phyloP scores from a whole-genome alignment of 1,140 invertebrate species.

The Aphaenogaster rudis region DNA sequence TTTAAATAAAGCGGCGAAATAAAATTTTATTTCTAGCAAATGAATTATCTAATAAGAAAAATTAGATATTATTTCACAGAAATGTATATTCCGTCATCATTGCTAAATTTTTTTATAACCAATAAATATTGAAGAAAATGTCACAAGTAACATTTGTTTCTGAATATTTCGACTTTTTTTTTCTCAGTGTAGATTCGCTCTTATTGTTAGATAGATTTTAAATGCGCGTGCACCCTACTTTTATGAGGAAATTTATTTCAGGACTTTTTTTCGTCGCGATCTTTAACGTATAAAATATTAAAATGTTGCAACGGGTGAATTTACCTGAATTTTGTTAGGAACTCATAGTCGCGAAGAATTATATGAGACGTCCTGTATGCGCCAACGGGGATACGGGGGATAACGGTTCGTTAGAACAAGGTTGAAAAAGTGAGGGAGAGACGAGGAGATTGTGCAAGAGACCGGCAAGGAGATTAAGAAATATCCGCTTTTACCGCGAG shows the following conservation, averaged over 20 bases:
- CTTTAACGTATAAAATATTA: not conserved
- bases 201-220: no score
- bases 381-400: constrained; percentile 9
- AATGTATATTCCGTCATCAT: no score
- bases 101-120: no score
- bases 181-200: not conserved
- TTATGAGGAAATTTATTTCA: not conserved
- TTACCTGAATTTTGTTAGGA: constrained; percentile 5
- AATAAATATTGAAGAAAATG: no score
- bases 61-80: no score
- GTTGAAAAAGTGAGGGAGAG: constrained; percentile 10
- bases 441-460: constrained; percentile 1
- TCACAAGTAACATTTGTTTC: no score
- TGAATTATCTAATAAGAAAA: no score
- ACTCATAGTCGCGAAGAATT: constrained; percentile 8
- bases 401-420: constrained; percentile 33
- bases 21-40: no score
- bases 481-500: constrained; percentile 44
- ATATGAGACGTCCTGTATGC: not conserved
- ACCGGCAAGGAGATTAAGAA: constrained; percentile 40
- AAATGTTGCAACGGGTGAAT: not conserved
- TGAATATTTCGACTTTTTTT: no score
- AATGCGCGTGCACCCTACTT: not conserved
- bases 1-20: no score
- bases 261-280: not conserved